Base-by-base conservation (phyloP, 2,797 vertebrate genomes). In the Myotis vivesi region DNA sequence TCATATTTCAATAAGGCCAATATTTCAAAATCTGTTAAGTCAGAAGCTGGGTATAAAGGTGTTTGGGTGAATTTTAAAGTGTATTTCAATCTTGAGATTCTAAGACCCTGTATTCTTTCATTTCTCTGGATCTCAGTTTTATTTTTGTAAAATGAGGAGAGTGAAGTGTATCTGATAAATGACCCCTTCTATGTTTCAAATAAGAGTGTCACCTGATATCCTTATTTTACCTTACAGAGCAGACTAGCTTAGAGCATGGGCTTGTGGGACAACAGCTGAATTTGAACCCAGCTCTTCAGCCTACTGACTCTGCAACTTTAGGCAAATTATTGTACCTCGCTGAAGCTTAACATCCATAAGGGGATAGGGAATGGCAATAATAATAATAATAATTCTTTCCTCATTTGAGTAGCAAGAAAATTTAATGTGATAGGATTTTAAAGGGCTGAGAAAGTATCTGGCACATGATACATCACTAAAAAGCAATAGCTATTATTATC, bases 351-450 rank as follows among this genome's bases (percentile, higher is more conserved):
- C 89, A 51, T 95, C 53, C 51, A 82, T 66, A 46, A 2, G 5
- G 5, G 19, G 9, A 20, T 19, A 57, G 1, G 25, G 36, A 57
- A 28, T 69, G 51, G 1, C 19, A 90, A 68, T 73, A 79, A 44
- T 49, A 89, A 44, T 49, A 89, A 28, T 46, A 84, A 28, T 55
- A 83, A 38, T 51, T 28, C n/a, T 20, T 85, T 87, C 57, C 17
- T 73, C 53, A 25, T 6, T 7, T 33, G 12, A 11, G 36, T 59
- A 6, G 66, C 46, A 46, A 41, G 38, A 92, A 6, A 6, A 77
- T 83, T 82, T 91, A 85, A 81, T 84, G 23, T 55, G 94, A 86
- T 64, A 75, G 53, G 81, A 81, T 77, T 85, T 55, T 30, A 77
- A 81, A 91, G 53, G 44, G 8, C 66, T 80, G 44, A 86, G 79